A percentile compares a stretch with the other conserved stretches of the same genome.
phyloP scores from a whole-genome alignment of 2,797 vertebrate species.

The Emys orbicularis region DNA sequence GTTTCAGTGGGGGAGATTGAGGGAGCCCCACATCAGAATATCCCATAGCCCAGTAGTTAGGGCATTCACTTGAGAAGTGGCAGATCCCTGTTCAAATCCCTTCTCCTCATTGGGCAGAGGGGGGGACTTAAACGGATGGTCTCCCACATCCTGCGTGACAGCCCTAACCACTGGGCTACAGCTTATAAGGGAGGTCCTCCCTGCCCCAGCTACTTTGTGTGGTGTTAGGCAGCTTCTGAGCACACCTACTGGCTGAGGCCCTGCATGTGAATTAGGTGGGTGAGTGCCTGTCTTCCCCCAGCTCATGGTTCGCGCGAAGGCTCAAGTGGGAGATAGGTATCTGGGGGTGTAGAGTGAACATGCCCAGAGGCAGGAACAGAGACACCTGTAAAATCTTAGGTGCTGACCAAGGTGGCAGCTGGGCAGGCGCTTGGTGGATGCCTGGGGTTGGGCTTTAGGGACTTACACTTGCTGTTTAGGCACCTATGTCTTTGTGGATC shows the following conservation, averaged over 20 bases:
- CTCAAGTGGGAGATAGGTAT: neutral
- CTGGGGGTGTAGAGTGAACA: neutral
- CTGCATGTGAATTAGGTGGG: neutral
- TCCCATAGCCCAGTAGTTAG: no score
- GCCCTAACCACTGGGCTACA: neutral
- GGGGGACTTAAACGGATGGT: no score
- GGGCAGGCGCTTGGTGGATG: neutral
- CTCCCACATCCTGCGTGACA: no score
- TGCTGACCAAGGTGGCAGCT: neutral
- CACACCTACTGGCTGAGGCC: neutral
- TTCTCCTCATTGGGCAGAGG: no score
- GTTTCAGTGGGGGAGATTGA: no score
- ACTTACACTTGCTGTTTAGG: neutral
- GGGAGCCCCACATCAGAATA: no score
- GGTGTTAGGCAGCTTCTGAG: neutral
- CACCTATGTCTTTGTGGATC: neutral
- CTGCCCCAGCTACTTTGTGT: neutral
- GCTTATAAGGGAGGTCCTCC: neutral
- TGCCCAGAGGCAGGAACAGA: neutral
- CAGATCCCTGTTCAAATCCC: no score
- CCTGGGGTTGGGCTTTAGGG: neutral
- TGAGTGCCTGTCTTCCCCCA: neutral
- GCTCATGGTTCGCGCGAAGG: rapidly evolving
- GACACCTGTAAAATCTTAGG: neutral
- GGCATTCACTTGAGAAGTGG: no score